These are phyloP conservation scores for Hyles euphorbiae DNA, from an alignment of 1,140 invertebrate genomes.

Conservation along the genomic window DNA sequence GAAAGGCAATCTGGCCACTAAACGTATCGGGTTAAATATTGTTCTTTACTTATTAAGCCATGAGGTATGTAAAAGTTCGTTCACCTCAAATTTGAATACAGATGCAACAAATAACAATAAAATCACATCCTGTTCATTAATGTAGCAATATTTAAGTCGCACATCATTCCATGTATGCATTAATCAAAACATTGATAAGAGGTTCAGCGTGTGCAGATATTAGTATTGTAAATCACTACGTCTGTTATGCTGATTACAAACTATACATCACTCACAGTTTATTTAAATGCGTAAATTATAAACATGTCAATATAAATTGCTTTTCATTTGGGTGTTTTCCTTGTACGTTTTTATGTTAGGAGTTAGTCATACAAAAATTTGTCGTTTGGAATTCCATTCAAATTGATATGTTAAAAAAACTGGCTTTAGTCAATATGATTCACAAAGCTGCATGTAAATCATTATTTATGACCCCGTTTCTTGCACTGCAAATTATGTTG, in stretches of 20 bases:
- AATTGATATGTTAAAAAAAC: no score
- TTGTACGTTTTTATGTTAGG: not conserved
- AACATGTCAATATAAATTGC: constrained; percentile 16
- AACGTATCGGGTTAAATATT: no score
- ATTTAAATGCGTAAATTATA: constrained; percentile 24
- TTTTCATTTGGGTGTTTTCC: not conserved
- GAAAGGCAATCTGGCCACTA: no score
- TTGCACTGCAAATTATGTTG: no score
- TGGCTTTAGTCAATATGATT: no score
- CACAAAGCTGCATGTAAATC: no score
- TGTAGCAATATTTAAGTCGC: constrained; percentile 26
- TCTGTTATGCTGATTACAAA: constrained; percentile 36
- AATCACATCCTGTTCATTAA: constrained; percentile 31
- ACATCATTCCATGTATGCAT: constrained; percentile 44
- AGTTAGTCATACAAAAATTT: no score
- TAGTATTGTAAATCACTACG: constrained; percentile 52
- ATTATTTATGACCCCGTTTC: no score
- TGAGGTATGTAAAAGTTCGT: constrained; percentile 5
- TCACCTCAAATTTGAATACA: constrained; percentile 14
- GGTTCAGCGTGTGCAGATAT: constrained; percentile 46
- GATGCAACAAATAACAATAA: constrained; percentile 27
- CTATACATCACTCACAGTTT: constrained; percentile 43
- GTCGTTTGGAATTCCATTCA: no score
- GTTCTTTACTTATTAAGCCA: no score
- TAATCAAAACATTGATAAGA: constrained; percentile 58